phyloP scores from a whole-genome alignment of 1,140 invertebrate genomes.

The Brachionus koreanus region DNA sequence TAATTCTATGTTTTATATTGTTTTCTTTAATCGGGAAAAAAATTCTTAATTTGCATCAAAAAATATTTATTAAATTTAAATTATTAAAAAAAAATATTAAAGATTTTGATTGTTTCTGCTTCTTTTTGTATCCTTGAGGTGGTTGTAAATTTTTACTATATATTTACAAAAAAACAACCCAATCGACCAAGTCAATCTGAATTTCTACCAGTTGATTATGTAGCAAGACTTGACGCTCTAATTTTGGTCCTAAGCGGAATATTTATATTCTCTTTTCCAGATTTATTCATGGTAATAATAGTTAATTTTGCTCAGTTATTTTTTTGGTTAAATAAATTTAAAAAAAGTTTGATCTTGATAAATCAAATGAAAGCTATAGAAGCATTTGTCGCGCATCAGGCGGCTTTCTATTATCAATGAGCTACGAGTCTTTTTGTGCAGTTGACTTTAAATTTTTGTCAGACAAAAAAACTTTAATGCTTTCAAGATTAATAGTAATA shows the following conservation, averaged over 20 bases:
- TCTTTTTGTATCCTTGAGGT: background rate
- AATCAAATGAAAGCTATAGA: constrained; percentile 1
- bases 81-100: background rate
- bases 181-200: background rate
- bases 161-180: background rate
- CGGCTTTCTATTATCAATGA: background rate
- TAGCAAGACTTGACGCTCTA: background rate
- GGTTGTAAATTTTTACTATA: background rate
- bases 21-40: no score
- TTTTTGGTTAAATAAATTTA: background rate
- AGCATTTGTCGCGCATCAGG: background rate
- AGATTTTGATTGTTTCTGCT: background rate
- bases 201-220: background rate
- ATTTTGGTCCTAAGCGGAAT: background rate
- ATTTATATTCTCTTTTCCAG: background rate
- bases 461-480: background rate
- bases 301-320: background rate
- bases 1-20: background rate
- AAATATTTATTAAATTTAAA: background rate
- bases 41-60: background rate
- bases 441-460: background rate
- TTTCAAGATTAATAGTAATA: background rate
- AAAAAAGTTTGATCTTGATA: background rate
- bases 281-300: constrained; percentile 14
- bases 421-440: background rate